phyloP scores from a whole-genome alignment of 2,113 vertebrate genomes.

The Datnioides undecimradiatus region DNA sequence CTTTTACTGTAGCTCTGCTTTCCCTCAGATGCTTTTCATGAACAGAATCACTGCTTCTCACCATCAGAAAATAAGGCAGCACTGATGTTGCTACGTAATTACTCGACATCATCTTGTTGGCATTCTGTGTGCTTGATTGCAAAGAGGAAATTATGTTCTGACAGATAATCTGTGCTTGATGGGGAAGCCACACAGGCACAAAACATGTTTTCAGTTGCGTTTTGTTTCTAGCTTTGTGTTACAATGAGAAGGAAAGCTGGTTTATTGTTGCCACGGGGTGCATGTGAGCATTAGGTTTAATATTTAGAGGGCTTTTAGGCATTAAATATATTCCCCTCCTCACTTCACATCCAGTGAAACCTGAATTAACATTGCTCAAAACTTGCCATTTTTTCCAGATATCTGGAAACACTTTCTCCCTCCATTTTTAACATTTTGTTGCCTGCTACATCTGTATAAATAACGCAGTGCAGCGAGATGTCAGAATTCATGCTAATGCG shows the following conservation, averaged over 20 bases:
- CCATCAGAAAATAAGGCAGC: conserved; percentile 30
- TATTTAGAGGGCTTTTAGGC: not conserved
- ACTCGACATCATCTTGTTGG: conserved; percentile 36
- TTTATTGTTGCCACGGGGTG: not conserved
- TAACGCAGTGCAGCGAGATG: not conserved
- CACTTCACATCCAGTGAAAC: not conserved
- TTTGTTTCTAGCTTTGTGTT: not conserved
- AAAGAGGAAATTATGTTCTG: conserved; percentile 48
- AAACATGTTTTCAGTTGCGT: not conserved
- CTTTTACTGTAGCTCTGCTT: not conserved
- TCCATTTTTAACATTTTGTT: not conserved
- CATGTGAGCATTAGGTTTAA: not conserved
- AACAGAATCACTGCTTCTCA: conserved; percentile 27
- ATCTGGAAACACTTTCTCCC: not conserved
- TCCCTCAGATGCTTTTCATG: conserved; percentile 12
- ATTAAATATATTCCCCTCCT: not conserved
- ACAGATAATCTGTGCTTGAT: conserved; percentile 31
- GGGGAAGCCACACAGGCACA: not conserved
- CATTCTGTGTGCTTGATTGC: conserved; percentile 52
- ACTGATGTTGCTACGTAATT: conserved; percentile 42
- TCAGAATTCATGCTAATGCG: not conserved
- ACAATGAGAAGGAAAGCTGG: not conserved
- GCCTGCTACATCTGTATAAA: not conserved
- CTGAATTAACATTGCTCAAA: not conserved
- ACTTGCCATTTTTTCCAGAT: not conserved